Percentiles rank a stretch among this genome's conserved stretches.
phyloP scores from a whole-genome alignment of 2,797 vertebrate genomes.

The Typhlichthys eigenmanni region DNA sequence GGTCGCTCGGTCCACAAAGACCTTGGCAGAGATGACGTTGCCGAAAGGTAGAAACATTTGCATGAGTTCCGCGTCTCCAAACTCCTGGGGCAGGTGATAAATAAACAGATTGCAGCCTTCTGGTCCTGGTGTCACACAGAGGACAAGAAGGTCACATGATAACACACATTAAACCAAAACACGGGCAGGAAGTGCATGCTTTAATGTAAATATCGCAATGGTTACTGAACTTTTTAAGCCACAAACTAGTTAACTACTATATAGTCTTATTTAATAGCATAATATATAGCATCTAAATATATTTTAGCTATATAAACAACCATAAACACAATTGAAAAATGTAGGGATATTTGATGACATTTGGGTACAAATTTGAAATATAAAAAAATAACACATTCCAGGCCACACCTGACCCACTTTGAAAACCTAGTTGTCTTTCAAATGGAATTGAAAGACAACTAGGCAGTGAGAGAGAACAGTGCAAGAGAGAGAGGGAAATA shows the following conservation, averaged over 20 bases:
- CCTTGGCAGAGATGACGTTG: constrained; percentile 99
- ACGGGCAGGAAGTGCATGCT: no score
- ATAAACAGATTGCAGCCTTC: constrained; percentile 98
- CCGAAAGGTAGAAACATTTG: constrained; percentile 99
- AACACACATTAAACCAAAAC: constrained; percentile 19
- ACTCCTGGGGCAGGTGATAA: constrained; percentile 99
- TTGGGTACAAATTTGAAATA: neutral
- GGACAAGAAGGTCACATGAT: constrained; percentile 52
- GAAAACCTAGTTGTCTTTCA: no score
- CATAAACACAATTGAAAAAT: no score
- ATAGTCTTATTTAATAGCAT: no score
- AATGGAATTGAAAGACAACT: constrained; percentile 25
- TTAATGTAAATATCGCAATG: no score
- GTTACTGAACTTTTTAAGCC: no score
- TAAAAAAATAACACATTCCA: neutral
- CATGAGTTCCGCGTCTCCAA: constrained; percentile 98
- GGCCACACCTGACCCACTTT: neutral
- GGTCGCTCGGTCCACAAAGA: constrained; percentile 99
- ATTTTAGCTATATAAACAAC: no score
- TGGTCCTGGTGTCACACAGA: constrained; percentile 73
- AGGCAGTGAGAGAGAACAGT: constrained; percentile 43
- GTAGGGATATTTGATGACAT: no score
- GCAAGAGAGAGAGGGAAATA: constrained; percentile 18
- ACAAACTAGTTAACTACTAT: no score
- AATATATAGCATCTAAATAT: no score